phyloP scores from a whole-genome alignment of 2,888 invertebrate species.

The Cremastinae sp. region DNA sequence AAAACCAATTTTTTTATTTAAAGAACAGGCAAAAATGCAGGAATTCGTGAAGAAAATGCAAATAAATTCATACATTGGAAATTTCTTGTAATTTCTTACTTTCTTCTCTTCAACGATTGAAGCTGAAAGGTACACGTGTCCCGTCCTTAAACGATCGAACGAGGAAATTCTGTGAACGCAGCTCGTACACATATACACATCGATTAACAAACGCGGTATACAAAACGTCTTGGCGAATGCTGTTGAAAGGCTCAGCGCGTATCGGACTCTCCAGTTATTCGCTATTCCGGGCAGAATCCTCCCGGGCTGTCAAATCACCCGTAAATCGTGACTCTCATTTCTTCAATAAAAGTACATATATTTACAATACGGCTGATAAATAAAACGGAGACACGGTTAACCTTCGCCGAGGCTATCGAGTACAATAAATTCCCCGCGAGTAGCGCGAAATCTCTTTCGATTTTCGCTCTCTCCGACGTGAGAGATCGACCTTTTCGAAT shows the following conservation, averaged over 20 bases:
- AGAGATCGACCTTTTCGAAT: no score
- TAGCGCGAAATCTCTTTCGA: no score
- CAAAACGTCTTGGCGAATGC: slow-evolving; percentile 14
- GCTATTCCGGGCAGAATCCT: slow-evolving; percentile 48
- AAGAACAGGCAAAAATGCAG: no score
- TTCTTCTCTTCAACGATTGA: slow-evolving; percentile 2
- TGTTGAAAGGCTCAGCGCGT: slow-evolving; percentile 55
- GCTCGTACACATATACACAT: slow-evolving; percentile 1
- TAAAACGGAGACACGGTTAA: no score
- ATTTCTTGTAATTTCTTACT: neutral
- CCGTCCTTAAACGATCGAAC: slow-evolving; percentile 17
- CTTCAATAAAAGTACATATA: slow-evolving; percentile 1
- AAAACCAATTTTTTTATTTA: no score
- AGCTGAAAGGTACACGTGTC: slow-evolving; percentile 43
- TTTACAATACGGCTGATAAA: no score
- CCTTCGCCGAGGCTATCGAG: no score
- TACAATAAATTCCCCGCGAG: no score
- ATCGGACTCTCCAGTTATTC: slow-evolving; percentile 40
- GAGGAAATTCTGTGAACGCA: slow-evolving; percentile 13
- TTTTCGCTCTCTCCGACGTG: no score
- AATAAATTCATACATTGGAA: neutral
- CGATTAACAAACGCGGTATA: slow-evolving; percentile 21
- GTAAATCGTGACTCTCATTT: slow-evolving; percentile 39
- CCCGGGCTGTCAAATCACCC: slow-evolving; percentile 49
- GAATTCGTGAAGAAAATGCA: neutral